Base-by-base conservation (phyloP, 2,797 vertebrate genomes). In the Arremon aurantiirostris region DNA sequence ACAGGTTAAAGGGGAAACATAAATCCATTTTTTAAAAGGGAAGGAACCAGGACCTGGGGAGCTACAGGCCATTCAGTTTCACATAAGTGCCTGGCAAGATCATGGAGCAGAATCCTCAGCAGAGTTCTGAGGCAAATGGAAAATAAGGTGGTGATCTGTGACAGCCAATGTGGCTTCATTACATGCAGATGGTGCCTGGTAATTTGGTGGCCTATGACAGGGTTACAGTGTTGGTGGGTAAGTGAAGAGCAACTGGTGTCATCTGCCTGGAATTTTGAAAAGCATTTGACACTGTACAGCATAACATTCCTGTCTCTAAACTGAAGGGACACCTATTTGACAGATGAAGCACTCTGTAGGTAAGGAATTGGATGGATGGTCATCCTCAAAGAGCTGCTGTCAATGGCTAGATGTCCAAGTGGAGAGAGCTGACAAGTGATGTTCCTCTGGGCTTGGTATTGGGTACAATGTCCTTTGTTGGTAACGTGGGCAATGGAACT, bases 101-200 rank as follows among this genome's bases (percentile, higher is more conserved):
- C 47, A 55, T 30, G 41, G 20, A 77, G 30, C 20, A 46, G 34
- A 41, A 41, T 34, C 2, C 28, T 69, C n/a, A 52, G 18, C 5
- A 2, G 28, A 77, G 5, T 30, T 64, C 47, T 61, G 0, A 61
- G 30, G 14, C 24, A 77, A 34, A 86, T 0, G 0, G 20, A 46
- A 68, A 68, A 53, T 53, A 46, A 46, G 6, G 17, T 24, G 7
- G 47, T 39, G 24, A 61, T 46, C 55, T 46, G 28, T 46, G 28
- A n/a, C 20, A 52, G 13, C 8, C 24, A 56, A 6, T 2, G 11
- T 5, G 8, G 59, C 9, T 55, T 39, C 49, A 23, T 46, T 39
- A 35, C 1, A 2, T 63, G 14, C 22, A 59, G 50, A 59, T 50
- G 34, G 13, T 17, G n/a, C 16, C 46, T 60, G 63, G 46, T 37